Evolutionary conservation across 2,797 vertebrate genomes (phyloP), one percentile per base, ranked within the genome.

Genomic region (Thalassophryne amazonica): DNA sequence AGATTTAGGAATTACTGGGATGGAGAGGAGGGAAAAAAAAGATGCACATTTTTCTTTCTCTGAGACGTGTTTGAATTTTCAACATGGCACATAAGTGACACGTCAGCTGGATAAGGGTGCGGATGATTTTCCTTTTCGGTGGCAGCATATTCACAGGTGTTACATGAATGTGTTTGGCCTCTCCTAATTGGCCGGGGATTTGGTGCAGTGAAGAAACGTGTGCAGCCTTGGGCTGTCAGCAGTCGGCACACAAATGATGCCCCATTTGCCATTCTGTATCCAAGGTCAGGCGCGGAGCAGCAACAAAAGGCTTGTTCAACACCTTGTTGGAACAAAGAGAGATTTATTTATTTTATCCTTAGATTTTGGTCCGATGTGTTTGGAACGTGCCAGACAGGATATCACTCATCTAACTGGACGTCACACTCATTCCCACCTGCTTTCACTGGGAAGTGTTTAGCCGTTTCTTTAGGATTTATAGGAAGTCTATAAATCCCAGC

Each of bases 401-500:
- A 73, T 72, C 60, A 40, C 70, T 67, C 67, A 51, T 62, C 66
- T 73, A 67, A 78, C 66, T 60, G 66, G 80, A 81, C 75, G 68
- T 68, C 37, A 37, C 69, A 69, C 78, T 69, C 61, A 48, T 72
- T 47, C 42, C 67, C 47, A 41, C 63, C 55, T 73, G 36, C 45
- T 84, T 84, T 48, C 69, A 51, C 39, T 36, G 18, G 40, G 60
- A 78, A 79, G 61, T 31, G 15, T 83, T 80, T 60, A 80, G 74
- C 83, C 88, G 60, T 84, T 80, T 86, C 79, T 79, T n/a, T 64
- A 81, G 78, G 80, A 69, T 86, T 87, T 80, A 78, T 68, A 64
- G 51, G 50, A 68, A 72, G 72, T 66, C 54, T 60, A 58, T 81
- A 77, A 85, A 78, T 70, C 78, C 59, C 59, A 60, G 49, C 84